These are phyloP conservation scores for silkworm (Bombyx mori) DNA, from an alignment of 1,140 invertebrate genomes.

Conservation along the genomic window ASM3026992v2 NC_085134.1:506501-507000, in stretches of 20 bases:
- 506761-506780: no score
- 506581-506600: constrained; percentile 14
- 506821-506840: no score
- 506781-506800: no score
- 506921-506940: neutral
- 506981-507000: constrained; percentile 42
- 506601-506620: neutral
- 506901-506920: no score
- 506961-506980: constrained; percentile 56
- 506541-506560: constrained; percentile 10
- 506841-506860: neutral
- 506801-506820: no score
- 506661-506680: neutral
- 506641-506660: neutral
- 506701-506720: neutral
- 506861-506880: no score
- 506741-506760: no score
- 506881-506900: no score
- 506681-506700: neutral
- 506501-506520: constrained; percentile 8
- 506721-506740: no score
- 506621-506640: neutral
- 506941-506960: constrained; percentile 41
- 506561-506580: constrained; percentile 15
- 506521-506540: constrained; percentile 12